Conservation (phyloP, 2,113 vertebrate species). For the Amphiprion ocellaris region DNA sequence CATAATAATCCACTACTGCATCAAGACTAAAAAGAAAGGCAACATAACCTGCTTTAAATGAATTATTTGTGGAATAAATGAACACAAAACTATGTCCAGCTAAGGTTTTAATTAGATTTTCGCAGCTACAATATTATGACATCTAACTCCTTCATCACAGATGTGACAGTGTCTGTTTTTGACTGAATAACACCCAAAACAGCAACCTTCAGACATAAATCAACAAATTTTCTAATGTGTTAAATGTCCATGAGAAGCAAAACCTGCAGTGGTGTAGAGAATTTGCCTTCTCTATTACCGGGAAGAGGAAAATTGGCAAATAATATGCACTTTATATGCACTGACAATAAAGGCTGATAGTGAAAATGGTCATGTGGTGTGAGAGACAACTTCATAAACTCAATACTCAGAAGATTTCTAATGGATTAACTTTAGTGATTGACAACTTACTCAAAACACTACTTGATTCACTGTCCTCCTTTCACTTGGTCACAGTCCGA, state of each 20-base stretch:
- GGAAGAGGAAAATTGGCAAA: not conserved
- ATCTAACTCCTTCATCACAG: slow-evolving; percentile 13
- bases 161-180: slow-evolving; percentile 17
- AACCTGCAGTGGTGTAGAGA: not conserved
- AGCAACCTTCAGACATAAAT: not conserved
- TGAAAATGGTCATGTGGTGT: not conserved
- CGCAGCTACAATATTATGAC: slow-evolving; percentile 27
- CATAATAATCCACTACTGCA: slow-evolving; percentile 35
- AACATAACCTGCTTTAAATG: slow-evolving; percentile 19
- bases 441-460: slow-evolving; percentile 12
- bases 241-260: slow-evolving; percentile 3
- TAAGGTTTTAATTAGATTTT: slow-evolving; percentile 21
- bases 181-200: not conserved
- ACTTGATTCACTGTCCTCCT: slow-evolving; percentile 1
- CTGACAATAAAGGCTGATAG: not conserved
- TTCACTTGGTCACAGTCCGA: not conserved
- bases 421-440: not conserved
- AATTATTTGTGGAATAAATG: not conserved
- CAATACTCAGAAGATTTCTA: slow-evolving; percentile 1
- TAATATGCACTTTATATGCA: slow-evolving; percentile 7
- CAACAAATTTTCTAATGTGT: not conserved
- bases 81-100: not conserved
- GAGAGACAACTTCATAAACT: not conserved
- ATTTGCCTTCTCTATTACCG: not conserved
- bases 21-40: slow-evolving; percentile 37